Percentiles rank a stretch among this genome's conserved stretches.
Conservation (phyloP, 2,888 invertebrate species). For the Xylota segnis region DNA sequence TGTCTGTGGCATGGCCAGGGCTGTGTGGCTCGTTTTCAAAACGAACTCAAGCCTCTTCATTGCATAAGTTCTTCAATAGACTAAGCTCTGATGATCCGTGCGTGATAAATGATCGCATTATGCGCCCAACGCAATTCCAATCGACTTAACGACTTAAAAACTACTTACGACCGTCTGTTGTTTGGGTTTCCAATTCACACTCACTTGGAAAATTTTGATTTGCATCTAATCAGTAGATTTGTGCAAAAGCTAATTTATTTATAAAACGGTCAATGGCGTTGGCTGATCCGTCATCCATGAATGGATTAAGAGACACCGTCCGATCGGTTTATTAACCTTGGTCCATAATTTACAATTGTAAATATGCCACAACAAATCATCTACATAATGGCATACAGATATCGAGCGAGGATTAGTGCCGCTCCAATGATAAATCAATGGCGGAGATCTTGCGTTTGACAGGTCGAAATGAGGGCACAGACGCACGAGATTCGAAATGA, state of each 20-base stretch:
- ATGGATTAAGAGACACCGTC: background rate
- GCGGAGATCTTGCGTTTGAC: background rate
- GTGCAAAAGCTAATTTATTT: background rate
- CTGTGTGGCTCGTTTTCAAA: too few species aligned
- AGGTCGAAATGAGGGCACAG: slow-evolving; percentile 9
- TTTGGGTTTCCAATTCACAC: background rate
- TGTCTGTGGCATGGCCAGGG: too few species aligned
- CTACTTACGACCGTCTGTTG: background rate
- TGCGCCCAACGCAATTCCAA: background rate
- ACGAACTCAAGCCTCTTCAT: background rate
- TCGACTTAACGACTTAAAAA: background rate
- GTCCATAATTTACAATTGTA: slow-evolving; percentile 7
- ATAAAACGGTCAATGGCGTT: slow-evolving; percentile 39
- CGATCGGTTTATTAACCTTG: slow-evolving; percentile 42
- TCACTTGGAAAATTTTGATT: background rate
- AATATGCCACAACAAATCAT: slow-evolving; percentile 23
- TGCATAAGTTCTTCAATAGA: background rate
- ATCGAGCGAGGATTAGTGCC: background rate
- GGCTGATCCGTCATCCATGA: background rate
- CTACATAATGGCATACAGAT: slow-evolving; percentile 16
- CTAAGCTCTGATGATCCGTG: background rate
- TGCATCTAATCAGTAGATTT: background rate
- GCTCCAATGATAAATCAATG: background rate
- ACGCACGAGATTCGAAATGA: background rate
- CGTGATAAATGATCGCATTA: slow-evolving; percentile 8